A percentile compares a stretch with the other conserved stretches of the same genome.
Conservation (phyloP, 1,140 invertebrate species). For the Aplysia californica region DNA sequence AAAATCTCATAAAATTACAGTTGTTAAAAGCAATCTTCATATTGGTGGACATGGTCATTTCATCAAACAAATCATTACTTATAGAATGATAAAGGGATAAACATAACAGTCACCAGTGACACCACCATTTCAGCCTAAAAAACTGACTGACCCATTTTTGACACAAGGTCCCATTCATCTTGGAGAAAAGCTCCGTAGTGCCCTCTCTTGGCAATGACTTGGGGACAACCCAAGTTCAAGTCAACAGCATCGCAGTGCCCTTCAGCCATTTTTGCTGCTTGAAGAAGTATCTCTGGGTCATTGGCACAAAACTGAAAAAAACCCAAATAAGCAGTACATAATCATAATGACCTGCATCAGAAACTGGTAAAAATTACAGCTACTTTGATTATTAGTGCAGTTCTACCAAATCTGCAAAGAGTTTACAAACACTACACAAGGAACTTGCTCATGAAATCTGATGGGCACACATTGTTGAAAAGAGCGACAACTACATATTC, state of each 20-base stretch:
- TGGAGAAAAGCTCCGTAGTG: constrained; percentile 87
- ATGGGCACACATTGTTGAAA: background rate
- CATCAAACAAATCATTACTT: too few relatives aligned
- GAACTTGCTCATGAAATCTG: background rate
- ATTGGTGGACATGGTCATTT: too few relatives aligned
- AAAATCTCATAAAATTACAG: too few relatives aligned
- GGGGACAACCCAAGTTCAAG: constrained; percentile 98
- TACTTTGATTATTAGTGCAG: too few relatives aligned
- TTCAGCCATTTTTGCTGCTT: constrained; percentile 84
- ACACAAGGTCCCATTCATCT: constrained; percentile 89
- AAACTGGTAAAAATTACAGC: too few relatives aligned
- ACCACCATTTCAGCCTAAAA: too few relatives aligned
- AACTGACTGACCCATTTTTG: constrained; percentile 83
- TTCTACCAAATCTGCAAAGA: background rate
- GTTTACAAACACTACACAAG: background rate
- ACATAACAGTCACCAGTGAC: too few relatives aligned
- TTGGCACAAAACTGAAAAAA: constrained; percentile 93
- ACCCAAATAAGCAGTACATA: background rate
- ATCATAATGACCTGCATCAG: too few relatives aligned
- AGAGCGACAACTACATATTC: background rate
- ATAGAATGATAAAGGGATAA: too few relatives aligned
- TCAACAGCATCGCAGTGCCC: constrained; percentile 93
- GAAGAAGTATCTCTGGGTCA: constrained; percentile 86
- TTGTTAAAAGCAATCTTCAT: too few relatives aligned
- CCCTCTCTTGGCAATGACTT: constrained; percentile 92